Percentiles rank a stretch among this genome's conserved stretches.
phyloP scores from a whole-genome alignment of 2,888 invertebrate genomes.

The Lasioglossum marginatum region DNA sequence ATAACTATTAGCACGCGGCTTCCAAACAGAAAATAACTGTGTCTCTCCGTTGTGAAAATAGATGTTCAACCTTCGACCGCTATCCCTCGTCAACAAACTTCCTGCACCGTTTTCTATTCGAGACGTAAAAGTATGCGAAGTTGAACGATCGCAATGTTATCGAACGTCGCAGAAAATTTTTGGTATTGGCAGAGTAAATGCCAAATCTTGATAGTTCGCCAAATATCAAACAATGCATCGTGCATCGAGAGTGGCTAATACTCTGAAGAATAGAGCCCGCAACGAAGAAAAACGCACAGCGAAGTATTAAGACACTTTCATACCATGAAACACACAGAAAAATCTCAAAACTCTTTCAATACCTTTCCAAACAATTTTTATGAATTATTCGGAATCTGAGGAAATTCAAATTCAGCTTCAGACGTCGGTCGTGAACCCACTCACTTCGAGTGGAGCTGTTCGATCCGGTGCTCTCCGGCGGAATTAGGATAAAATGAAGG shows the following conservation, averaged over 20 bases:
- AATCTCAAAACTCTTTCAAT: no score
- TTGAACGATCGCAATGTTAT: no score
- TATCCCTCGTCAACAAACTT: neutral
- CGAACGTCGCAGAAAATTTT: neutral
- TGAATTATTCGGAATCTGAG: no score
- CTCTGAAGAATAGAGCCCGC: no score
- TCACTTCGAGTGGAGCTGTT: neutral
- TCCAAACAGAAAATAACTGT: neutral
- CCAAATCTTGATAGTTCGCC: neutral
- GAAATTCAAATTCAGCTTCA: neutral
- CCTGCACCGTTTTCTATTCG: neutral
- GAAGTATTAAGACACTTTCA: no score
- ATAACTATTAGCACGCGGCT: neutral
- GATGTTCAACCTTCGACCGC: neutral
- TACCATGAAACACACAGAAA: no score
- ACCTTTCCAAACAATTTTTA: no score
- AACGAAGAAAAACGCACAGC: no score
- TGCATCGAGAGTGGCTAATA: neutral
- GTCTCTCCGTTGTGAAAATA: neutral
- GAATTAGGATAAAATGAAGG: neutral
- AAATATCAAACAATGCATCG: neutral
- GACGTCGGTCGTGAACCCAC: neutral
- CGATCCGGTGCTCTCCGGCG: neutral
- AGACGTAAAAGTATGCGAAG: neutral
- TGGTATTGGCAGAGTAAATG: neutral